Evolutionary conservation across 2,888 invertebrate species (phyloP).

Genomic region (Dascillus cervinus): DNA sequence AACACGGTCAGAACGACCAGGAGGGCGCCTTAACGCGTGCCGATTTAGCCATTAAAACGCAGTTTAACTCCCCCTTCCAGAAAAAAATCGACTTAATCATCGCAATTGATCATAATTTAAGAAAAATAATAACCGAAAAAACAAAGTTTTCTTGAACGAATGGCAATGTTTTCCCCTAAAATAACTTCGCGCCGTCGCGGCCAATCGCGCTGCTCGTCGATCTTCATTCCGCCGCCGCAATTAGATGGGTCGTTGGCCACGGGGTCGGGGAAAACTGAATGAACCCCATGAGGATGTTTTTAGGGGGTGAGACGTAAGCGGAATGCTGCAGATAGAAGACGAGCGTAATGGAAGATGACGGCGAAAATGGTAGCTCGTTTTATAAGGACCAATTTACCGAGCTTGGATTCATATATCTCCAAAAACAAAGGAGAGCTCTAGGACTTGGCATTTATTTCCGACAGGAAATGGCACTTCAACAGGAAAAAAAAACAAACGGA

Average conservation of each 20-base stretch:
- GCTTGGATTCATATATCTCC: constrained; percentile 23
- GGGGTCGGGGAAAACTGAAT: constrained; percentile 19
- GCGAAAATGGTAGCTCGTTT: constrained; percentile 30
- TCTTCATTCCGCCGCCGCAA: constrained; percentile 63
- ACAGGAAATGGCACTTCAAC: constrained; percentile 12
- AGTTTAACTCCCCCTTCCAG: too few relatives aligned
- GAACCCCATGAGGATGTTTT: constrained; percentile 18
- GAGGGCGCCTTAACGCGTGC: constrained; percentile 28
- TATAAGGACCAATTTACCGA: constrained; percentile 27
- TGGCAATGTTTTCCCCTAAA: constrained; percentile 26
- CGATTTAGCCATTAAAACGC: constrained; percentile 34
- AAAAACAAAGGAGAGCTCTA: constrained; percentile 20
- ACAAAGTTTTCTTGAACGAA: too few relatives aligned
- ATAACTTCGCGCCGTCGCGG: constrained; percentile 41
- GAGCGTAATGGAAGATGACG: constrained; percentile 37
- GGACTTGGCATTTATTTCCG: constrained; percentile 11
- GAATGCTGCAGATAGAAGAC: constrained; percentile 34
- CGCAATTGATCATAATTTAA: too few relatives aligned
- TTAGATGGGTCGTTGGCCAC: constrained; percentile 63
- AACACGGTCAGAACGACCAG: constrained; percentile 31
- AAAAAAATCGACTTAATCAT: too few relatives aligned
- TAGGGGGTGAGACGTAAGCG: constrained; percentile 17
- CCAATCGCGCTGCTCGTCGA: constrained; percentile 59
- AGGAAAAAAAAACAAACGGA: constrained; percentile 12
- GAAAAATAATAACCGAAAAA: too few relatives aligned